A percentile compares a stretch with the other conserved stretches of the same genome.
phyloP scores from a whole-genome alignment of 2,113 vertebrate species.

The Struthio camelus region DNA sequence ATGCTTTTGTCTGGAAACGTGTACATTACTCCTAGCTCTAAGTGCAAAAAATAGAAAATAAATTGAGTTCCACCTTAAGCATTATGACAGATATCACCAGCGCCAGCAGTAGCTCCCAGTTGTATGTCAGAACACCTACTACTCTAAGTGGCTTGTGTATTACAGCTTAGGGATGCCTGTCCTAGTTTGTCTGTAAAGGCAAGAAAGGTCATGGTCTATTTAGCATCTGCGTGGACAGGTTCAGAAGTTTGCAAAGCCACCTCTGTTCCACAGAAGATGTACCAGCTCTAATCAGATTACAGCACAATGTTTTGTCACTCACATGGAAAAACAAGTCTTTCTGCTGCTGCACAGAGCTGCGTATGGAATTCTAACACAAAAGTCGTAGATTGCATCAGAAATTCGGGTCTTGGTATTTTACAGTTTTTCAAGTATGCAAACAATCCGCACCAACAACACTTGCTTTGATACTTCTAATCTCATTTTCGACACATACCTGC shows the following conservation, averaged over 20 bases:
- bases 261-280: background rate
- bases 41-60: background rate
- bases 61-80: background rate
- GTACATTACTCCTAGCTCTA: background rate
- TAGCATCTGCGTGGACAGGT: background rate
- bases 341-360: background rate
- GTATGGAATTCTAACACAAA: background rate
- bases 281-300: background rate
- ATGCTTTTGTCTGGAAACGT: background rate
- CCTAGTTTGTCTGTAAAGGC: background rate
- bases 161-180: background rate
- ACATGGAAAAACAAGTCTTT: background rate
- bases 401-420: background rate
- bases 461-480: background rate
- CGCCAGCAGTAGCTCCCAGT: background rate
- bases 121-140: background rate
- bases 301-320: accelerated
- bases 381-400: background rate
- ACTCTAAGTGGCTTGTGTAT: background rate
- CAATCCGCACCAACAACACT: background rate
- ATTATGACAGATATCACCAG: background rate
- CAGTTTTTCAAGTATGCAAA: background rate
- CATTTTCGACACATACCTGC: background rate
- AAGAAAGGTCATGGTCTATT: background rate
- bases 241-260: background rate